Evolutionary conservation across 2,888 invertebrate species (phyloP).

Genomic region (Tridacna gigas): DNA sequence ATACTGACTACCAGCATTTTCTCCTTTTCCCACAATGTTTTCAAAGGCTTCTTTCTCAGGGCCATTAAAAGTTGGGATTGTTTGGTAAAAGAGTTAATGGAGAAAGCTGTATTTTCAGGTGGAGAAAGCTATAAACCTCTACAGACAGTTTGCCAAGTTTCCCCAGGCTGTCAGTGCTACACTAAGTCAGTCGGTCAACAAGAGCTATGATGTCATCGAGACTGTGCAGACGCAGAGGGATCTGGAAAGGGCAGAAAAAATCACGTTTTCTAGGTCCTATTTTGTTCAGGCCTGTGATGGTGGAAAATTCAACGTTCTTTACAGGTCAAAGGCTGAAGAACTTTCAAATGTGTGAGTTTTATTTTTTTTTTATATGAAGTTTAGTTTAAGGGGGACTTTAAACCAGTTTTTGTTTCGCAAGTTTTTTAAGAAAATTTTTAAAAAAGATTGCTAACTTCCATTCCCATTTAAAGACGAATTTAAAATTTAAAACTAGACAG

Average conservation of each 20-base stretch:
- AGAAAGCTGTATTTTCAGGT: background rate
- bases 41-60: background rate
- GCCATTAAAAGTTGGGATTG: no score
- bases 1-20: background rate
- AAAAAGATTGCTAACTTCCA: no score
- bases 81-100: background rate
- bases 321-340: slow-evolving; percentile 67
- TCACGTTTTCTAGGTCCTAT: slow-evolving; percentile 75
- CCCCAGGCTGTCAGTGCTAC: slow-evolving; percentile 68
- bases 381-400: background rate
- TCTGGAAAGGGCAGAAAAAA: slow-evolving; percentile 78
- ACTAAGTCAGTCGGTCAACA: slow-evolving; percentile 58
- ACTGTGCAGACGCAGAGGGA: slow-evolving; percentile 80
- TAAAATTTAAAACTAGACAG: no score
- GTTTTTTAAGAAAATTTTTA: no score
- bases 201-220: slow-evolving; percentile 64
- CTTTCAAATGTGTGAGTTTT: slow-evolving; percentile 69
- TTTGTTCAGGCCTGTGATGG: slow-evolving; percentile 52
- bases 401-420: no score
- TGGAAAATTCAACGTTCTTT: slow-evolving; percentile 56
- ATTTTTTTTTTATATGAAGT: background rate
- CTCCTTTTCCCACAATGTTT: slow-evolving; percentile 8
- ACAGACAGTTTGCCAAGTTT: slow-evolving; percentile 67
- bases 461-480: no score
- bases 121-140: slow-evolving; percentile 64